Evolutionary conservation across 2,888 invertebrate species (phyloP), one percentile per base, ranked within the genome.

Genomic region (Chrysopilus asiliformis): DNA sequence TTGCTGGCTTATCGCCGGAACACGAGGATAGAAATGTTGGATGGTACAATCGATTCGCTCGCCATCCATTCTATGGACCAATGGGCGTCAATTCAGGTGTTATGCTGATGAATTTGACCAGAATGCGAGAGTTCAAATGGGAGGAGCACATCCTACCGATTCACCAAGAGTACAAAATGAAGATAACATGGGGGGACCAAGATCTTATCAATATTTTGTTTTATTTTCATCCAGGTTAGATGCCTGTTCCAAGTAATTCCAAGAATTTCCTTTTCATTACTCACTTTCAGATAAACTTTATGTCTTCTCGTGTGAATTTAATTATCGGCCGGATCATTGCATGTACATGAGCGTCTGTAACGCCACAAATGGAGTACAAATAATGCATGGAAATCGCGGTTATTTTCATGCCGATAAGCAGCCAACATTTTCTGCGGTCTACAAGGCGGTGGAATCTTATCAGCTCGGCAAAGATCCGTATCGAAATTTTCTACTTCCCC

Each of bases 171-270:
- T 94, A 86, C 65, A 81, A 79, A 54, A 58, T 80, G 10, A 76
- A 83, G 51, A 85, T 94, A 42, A 89, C 89, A 1, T 95, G 90
- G 89, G 94, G 94, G n/a, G 95, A 95, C 64, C 94, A 95, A 67
- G 94, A 94, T 67, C 77, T 86, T 42, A 80, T 87, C 43, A 89
- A 87, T 54, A 84, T 87, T 44, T 75, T 84, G 46, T 87, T 87
- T 57, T 78, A 81, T 57, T 78, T 72, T 55, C 74, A 81, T 66
- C 79, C 85, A 49, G 80, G 79, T 48, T 77, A 12, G 17, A 3
- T 24, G 22, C n/a, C n/a, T n/a, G n/a, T n/a, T n/a, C n/a, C n/a
- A n/a, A n/a, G n/a, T n/a, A 30, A 30, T 3, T 8, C 30, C 30
- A 14, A 10, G 2, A 16, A 16, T 30, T 12, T 16, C 17, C 15